Percentiles rank a stretch among this genome's conserved stretches.
Conservation (phyloP, 2,113 vertebrate species). For the Callorhinus ursinus region DNA sequence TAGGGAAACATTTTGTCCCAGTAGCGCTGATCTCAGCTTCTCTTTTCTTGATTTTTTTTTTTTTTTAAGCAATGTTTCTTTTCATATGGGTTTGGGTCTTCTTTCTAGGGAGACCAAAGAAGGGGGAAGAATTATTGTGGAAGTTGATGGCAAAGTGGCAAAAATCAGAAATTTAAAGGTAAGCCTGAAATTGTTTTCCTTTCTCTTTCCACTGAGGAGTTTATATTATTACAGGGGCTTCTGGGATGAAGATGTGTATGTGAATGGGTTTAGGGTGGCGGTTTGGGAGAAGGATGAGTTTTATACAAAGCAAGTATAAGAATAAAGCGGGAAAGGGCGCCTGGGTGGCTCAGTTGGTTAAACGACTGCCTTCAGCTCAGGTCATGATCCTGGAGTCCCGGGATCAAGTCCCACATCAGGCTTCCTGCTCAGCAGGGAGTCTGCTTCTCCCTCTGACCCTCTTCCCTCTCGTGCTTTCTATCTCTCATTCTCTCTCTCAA, state of each 20-base stretch:
- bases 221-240: conserved; percentile 24
- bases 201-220: background rate
- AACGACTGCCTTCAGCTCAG: no score
- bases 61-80: background rate
- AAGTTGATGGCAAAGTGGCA: conserved; percentile 93
- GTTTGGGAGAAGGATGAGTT: background rate
- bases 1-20: conserved; percentile 28
- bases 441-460: no score
- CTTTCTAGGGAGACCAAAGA: conserved; percentile 91
- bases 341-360: no score
- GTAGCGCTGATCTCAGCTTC: background rate
- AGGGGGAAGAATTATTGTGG: conserved; percentile 92
- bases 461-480: no score
- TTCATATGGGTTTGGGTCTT: conserved; percentile 61
- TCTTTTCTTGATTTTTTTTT: background rate
- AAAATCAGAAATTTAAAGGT: conserved; percentile 96
- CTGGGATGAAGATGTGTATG: background rate
- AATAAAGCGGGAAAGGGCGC: conserved; percentile 45
- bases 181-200: conserved; percentile 72
- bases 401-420: no score
- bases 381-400: no score
- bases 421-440: no score
- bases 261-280: background rate
- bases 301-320: conserved; percentile 59
- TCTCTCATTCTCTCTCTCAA: no score